Evolutionary conservation across 2,888 invertebrate species (phyloP), one percentile per base, ranked within the genome.

Genomic region (Lithophane semibrunnea): DNA sequence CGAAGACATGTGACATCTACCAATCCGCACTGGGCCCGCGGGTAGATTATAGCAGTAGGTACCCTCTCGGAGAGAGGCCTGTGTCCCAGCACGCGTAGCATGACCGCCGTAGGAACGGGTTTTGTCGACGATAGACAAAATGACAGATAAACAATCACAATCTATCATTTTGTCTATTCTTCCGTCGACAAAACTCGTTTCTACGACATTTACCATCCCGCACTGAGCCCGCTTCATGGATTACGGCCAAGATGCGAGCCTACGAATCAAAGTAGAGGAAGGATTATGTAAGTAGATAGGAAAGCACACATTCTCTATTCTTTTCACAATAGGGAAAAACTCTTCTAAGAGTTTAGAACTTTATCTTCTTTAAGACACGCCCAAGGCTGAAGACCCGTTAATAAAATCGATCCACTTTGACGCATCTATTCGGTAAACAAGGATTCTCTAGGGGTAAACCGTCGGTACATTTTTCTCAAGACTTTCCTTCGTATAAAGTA

Each of bases 391-490:
- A 85, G 54, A 67, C 44, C 56, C 75, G 44, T 68, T 68, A 74
- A 66, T 76, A 69, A 77, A 75, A 80, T 80, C 77, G 77, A 86
- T 83, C 73, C 66, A 58, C 56, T 73, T 70, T 60, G 75, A 72
- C 61, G 68, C 56, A 77, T 79, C 64, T 71, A 71, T 61, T 80
- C 74, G 52, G 67, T 73, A 83, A 85, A 83, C 79, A 79, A 64
- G 42, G 66, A 75, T 66, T 66, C 64, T 80, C 73, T 67, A 83
- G 44, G 65, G 52, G 72, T 73, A 67, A 64, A 79, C 72, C 42
- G 37, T 68, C 37, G 18, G n/a, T 65, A 68, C 12, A 67, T 66
- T 75, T 58, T 65, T 52, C 60, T 77, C 52, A 67, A 80, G 68
- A 75, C 16, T 75, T 74, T 78, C 29, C 21, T 68, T 66, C 29